Evolutionary conservation across 2,797 vertebrate genomes (phyloP).

Genomic region (Sparidentex hasta): DNA sequence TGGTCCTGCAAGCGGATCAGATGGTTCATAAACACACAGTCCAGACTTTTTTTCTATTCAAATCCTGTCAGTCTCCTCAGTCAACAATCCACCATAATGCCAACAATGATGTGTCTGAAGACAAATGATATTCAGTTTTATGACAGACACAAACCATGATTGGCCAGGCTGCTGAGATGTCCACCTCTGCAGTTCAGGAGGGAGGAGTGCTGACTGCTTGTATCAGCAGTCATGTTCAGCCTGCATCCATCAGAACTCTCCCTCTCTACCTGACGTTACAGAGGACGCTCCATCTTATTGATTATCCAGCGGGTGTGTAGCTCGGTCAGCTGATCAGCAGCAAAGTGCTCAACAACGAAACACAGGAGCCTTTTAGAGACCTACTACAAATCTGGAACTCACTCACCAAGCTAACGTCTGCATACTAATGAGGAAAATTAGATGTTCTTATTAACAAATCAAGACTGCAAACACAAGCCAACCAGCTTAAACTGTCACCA

Average conservation of each 20-base stretch:
- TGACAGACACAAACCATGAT: background rate
- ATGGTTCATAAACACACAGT: too few relatives aligned
- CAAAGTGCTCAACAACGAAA: background rate
- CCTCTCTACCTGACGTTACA: conserved; percentile 2
- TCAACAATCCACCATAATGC: background rate
- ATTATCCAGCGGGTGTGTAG: conserved; percentile 3
- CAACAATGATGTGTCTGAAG: background rate
- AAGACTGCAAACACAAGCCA: background rate
- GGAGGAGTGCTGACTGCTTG: background rate
- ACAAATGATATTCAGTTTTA: background rate
- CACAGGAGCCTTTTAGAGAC: background rate
- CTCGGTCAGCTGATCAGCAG: conserved; percentile 26
- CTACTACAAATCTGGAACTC: background rate
- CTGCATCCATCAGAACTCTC: conserved; percentile 26
- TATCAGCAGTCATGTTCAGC: conserved; percentile 8
- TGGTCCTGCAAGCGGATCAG: too few relatives aligned
- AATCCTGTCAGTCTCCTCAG: background rate
- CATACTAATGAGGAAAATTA: background rate
- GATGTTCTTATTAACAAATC: background rate
- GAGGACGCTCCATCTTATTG: conserved; percentile 29
- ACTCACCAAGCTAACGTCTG: background rate
- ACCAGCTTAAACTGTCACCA: too few relatives aligned
- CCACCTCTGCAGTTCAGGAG: background rate
- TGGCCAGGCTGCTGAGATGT: background rate
- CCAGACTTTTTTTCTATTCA: background rate